phyloP scores from a whole-genome alignment of 2,797 vertebrate genomes.

The Aulostomus chinensis region DNA sequence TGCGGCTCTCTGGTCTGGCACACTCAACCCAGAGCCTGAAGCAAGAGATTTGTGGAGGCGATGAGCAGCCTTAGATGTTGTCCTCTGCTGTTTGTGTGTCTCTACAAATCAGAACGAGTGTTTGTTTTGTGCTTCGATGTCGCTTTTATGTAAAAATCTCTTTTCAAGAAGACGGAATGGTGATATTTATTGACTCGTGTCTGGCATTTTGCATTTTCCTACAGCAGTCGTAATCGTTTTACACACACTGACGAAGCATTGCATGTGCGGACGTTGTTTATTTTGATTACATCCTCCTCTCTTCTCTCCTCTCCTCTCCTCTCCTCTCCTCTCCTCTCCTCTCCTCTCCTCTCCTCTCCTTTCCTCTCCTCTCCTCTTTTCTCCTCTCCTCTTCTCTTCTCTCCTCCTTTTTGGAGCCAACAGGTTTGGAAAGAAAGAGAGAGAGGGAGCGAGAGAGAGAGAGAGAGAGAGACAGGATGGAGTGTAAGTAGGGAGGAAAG shows the following conservation, averaged over 20 bases:
- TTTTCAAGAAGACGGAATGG: too few species aligned
- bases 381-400: conserved; percentile 37
- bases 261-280: too few species aligned
- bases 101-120: conserved; percentile 19
- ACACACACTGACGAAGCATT: background rate
- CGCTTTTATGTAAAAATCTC: too few species aligned
- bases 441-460: conserved; percentile 15
- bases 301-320: too few species aligned
- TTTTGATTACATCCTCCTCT: too few species aligned
- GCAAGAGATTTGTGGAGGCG: conserved; percentile 30
- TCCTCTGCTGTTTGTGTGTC: conserved; percentile 12
- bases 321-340: too few species aligned
- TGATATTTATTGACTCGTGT: too few species aligned
- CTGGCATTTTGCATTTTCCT: too few species aligned
- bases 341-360: too few species aligned
- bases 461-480: conserved; percentile 29
- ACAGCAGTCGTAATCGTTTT: background rate
- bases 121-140: background rate
- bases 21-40: conserved; percentile 41
- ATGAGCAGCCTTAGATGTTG: conserved; percentile 27
- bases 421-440: conserved; percentile 10
- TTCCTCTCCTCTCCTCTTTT: background rate
- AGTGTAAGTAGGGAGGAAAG: conserved; percentile 23
- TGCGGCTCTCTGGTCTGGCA: conserved; percentile 42
- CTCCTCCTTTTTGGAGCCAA: conserved; percentile 37